A percentile compares a stretch with the other conserved stretches of the same genome.
Conservation (phyloP, 37 sponge, comb jelly and placozoan species). For the Halichondria panicea region DNA sequence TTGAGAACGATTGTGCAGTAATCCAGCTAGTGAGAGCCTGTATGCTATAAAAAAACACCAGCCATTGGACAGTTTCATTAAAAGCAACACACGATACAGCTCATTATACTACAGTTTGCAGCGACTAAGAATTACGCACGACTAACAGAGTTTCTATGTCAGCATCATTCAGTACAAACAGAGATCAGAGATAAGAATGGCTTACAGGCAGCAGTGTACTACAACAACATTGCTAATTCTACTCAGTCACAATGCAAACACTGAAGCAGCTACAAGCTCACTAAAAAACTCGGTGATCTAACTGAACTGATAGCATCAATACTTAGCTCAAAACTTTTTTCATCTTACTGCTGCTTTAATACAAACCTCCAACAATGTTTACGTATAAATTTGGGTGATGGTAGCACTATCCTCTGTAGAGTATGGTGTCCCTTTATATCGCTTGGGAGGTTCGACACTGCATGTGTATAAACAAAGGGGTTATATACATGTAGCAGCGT, state of each 20-base stretch:
- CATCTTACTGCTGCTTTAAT: too few species aligned
- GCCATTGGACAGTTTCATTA: slow-evolving; percentile 27
- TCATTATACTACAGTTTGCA: slow-evolving; percentile 64
- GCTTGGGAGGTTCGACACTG: too few species aligned
- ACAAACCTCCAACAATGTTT: too few species aligned
- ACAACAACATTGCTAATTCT: slow-evolving; percentile 57
- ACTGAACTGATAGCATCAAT: too few species aligned
- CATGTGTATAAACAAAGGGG: too few species aligned
- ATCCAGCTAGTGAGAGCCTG: slow-evolving; percentile 28
- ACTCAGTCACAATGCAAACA: too few species aligned
- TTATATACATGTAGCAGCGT: too few species aligned
- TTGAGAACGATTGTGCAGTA: slow-evolving; percentile 12
- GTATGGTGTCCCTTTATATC: too few species aligned
- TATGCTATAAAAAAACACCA: slow-evolving; percentile 9
- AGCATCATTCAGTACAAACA: slow-evolving; percentile 3
- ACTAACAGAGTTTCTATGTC: slow-evolving; percentile 42
- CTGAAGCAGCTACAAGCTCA: slow-evolving; percentile 40
- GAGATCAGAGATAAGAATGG: slow-evolving; percentile 49
- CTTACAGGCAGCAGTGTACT: slow-evolving; percentile 67
- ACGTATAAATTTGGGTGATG: too few species aligned
- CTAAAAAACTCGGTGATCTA: slow-evolving; percentile 55
- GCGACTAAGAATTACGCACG: slow-evolving; percentile 65
- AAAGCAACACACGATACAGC: slow-evolving; percentile 37
- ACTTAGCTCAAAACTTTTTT: too few species aligned
- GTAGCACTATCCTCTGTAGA: too few species aligned